Conservation (phyloP, 2,797 vertebrate genomes). For the Pteropus rufus region DNA sequence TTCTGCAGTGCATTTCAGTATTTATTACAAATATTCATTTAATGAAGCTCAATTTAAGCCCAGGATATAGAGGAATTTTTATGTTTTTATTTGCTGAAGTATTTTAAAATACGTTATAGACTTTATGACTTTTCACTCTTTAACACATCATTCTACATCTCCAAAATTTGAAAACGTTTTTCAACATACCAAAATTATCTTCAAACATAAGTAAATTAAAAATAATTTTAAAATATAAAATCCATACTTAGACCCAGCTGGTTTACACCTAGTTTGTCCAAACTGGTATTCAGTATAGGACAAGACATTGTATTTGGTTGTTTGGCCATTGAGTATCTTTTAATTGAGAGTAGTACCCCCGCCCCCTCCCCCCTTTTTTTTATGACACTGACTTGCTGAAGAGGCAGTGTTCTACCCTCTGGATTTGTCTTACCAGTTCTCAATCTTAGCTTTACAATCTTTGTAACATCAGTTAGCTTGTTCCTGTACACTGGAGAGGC, state of each 20-base stretch:
- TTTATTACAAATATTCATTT: not conserved
- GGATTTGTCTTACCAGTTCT: not conserved
- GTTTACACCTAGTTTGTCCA: not conserved
- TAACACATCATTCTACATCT: not conserved
- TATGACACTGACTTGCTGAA: not conserved
- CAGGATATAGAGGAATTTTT: not conserved
- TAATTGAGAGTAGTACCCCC: not conserved
- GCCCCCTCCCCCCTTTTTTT: no score
- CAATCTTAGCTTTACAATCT: not conserved
- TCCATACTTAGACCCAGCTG: not conserved
- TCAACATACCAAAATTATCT: not conserved
- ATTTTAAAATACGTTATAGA: not conserved
- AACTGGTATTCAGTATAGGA: not conserved
- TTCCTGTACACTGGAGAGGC: not conserved
- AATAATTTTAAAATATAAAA: not conserved
- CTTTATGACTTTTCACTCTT: not conserved
- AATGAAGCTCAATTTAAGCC: not conserved
- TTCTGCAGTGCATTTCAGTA: not conserved
- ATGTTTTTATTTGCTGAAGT: not conserved
- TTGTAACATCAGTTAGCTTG: not conserved
- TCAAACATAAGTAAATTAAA: not conserved
- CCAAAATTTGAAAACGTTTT: slow-evolving; percentile 17
- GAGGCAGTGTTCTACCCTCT: not conserved
- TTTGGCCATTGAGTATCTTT: not conserved
- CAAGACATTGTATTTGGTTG: not conserved